Conservation (phyloP, 2,797 vertebrate species). For the Psittacula echo region DNA sequence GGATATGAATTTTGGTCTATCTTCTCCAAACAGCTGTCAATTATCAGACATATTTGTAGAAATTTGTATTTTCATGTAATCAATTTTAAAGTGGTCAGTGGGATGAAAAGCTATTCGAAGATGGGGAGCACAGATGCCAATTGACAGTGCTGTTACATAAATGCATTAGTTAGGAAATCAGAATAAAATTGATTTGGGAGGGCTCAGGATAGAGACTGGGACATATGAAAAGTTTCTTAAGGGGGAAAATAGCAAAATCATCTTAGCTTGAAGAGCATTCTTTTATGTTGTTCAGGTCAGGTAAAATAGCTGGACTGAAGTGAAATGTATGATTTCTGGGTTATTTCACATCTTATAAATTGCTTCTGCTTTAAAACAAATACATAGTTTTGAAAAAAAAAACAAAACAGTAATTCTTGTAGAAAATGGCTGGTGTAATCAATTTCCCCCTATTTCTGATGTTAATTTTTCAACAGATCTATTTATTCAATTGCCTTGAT, state of each 20-base stretch:
- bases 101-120: not conserved
- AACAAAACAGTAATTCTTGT: not conserved
- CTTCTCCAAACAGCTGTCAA: not conserved
- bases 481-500: not conserved
- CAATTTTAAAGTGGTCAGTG: not conserved
- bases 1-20: not conserved
- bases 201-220: not conserved
- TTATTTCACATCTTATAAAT: not conserved
- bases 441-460: not conserved
- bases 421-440: not conserved
- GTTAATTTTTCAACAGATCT: not conserved
- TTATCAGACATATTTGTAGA: not conserved
- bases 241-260: not conserved
- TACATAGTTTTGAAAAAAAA: not conserved
- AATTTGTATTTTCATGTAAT: not conserved
- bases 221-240: not conserved
- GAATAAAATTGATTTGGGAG: not conserved
- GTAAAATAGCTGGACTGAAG: not conserved
- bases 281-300: not conserved
- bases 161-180: not conserved
- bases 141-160: not conserved
- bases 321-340: not conserved
- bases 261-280: not conserved
- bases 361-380: not conserved
- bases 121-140: not conserved